These are phyloP conservation scores for Ahaetulla prasina DNA, from an alignment of 2,113 vertebrate species.

Conservation along the genomic window DNA sequence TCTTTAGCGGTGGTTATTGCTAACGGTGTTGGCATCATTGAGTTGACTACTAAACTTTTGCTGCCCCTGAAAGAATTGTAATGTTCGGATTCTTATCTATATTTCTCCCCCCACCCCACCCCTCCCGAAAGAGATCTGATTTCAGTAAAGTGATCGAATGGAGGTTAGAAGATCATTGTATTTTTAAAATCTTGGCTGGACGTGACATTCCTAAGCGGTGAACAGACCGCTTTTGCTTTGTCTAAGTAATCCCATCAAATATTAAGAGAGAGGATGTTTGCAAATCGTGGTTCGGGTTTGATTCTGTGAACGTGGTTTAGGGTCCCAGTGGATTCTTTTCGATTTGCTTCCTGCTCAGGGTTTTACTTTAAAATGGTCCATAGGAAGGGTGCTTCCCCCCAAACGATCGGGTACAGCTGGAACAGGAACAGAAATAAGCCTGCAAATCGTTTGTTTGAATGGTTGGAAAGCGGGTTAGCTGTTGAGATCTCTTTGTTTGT, in stretches of 20 bases:
- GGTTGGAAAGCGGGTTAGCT: background rate
- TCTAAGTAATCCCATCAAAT: background rate
- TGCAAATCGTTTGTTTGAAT: background rate
- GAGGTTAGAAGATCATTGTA: background rate
- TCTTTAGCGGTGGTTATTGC: background rate
- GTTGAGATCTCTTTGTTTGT: background rate
- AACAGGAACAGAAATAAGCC: background rate
- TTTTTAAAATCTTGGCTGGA: slow-evolving; percentile 37
- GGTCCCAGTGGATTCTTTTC: background rate
- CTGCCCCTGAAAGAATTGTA: background rate
- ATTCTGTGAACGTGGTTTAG: background rate
- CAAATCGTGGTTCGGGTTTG: background rate
- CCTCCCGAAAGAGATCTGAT: background rate
- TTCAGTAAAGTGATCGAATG: slow-evolving; percentile 16
- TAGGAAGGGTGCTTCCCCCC: background rate
- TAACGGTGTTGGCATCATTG: accelerated
- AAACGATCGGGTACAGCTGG: background rate
- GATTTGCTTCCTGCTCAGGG: background rate
- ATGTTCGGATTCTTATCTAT: background rate
- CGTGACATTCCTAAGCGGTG: slow-evolving; percentile 40
- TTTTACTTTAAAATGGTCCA: background rate
- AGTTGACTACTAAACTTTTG: background rate
- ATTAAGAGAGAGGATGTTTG: background rate
- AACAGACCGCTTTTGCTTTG: slow-evolving; percentile 13
- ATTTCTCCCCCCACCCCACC: background rate